Conservation (phyloP, 2,113 vertebrate species). For the Rhea americana region DNA sequence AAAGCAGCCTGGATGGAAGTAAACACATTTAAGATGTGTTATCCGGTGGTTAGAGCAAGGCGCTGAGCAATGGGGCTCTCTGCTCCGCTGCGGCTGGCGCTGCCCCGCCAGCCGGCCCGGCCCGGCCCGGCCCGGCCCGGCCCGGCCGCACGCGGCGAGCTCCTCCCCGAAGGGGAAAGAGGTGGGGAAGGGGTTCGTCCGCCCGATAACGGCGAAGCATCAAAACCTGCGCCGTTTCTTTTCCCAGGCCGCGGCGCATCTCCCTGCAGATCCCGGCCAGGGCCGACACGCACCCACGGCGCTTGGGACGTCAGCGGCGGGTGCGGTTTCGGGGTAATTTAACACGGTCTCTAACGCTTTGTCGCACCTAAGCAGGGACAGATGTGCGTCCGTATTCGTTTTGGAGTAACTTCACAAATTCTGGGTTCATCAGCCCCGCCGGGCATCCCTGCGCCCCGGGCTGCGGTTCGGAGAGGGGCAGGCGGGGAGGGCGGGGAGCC, state of each 20-base stretch:
- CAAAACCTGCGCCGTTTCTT: not conserved
- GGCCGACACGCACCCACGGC: fast-evolving
- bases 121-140: too few species aligned
- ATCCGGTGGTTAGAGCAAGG: not conserved
- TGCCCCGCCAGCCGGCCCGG: fast-evolving
- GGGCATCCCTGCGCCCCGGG: not conserved
- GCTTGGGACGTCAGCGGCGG: not conserved
- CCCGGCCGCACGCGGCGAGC: fast-evolving
- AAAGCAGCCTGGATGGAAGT: slow-evolving; percentile 45
- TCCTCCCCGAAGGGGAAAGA: fast-evolving
- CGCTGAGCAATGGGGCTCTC: fast-evolving
- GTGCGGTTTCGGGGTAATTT: fast-evolving
- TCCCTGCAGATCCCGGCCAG: fast-evolving
- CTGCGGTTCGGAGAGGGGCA: not conserved
- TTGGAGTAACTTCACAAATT: not conserved
- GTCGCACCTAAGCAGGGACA: not conserved
- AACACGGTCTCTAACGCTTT: not conserved
- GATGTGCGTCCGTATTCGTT: slow-evolving; percentile 27
- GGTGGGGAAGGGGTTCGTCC: not conserved
- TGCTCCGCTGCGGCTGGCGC: fast-evolving
- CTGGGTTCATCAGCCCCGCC: fast-evolving
- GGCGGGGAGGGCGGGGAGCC: not conserved
- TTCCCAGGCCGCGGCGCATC: not conserved
- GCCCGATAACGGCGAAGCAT: fast-evolving
- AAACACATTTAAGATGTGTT: not conserved